Conservation (phyloP, 2,113 vertebrate species). For the Cynocephalus volans region DNA sequence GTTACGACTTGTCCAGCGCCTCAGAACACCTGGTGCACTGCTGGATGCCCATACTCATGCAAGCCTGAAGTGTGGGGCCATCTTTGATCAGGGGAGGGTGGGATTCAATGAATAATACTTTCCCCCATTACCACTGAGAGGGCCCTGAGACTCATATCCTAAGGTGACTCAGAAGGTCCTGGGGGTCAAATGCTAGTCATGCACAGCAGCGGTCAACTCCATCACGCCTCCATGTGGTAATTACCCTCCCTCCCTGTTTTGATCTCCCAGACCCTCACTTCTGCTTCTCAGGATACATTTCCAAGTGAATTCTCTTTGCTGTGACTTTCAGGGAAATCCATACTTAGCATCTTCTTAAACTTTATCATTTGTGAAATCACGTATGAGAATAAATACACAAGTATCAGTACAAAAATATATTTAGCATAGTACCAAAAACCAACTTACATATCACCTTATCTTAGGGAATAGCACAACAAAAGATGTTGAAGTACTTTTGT, state of each 20-base stretch:
- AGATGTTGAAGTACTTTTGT: neutral
- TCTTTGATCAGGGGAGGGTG: neutral
- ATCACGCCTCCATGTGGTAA: neutral
- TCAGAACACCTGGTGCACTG: neutral
- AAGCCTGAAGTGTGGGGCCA: neutral
- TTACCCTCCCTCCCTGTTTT: neutral
- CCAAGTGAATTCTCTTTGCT: neutral
- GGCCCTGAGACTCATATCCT: neutral
- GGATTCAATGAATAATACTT: neutral
- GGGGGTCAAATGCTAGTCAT: neutral
- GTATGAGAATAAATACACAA: neutral
- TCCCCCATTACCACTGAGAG: neutral
- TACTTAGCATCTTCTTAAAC: neutral
- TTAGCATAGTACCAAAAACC: constrained; percentile 14
- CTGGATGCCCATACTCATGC: neutral
- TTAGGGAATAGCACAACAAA: neutral
- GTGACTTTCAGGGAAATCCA: neutral
- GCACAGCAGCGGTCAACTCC: neutral
- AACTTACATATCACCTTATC: neutral
- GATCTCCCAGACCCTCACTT: neutral
- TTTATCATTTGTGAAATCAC: neutral
- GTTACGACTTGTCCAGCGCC: neutral
- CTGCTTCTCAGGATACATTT: neutral
- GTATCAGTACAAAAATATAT: neutral
- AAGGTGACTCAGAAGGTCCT: neutral